Percentiles rank a stretch among this genome's conserved stretches.
Conservation (phyloP, 2,797 vertebrate species). For the Liasis olivaceus region DNA sequence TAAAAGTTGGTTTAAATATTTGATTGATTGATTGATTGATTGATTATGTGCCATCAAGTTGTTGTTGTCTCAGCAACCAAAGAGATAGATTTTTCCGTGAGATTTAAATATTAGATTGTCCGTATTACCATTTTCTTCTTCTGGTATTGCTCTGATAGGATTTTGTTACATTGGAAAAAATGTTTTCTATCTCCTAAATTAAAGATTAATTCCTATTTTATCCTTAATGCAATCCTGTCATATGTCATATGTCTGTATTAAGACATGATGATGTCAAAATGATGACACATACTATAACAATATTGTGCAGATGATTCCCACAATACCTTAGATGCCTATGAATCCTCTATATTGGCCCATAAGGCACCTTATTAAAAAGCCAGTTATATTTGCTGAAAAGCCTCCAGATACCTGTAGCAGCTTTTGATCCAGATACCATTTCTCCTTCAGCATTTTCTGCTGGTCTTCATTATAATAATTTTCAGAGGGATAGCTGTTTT, state of each 20-base stretch:
- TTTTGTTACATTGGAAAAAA: background rate
- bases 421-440: background rate
- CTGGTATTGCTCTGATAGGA: background rate
- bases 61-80: background rate
- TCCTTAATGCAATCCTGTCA: background rate
- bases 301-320: background rate
- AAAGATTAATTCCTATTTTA: background rate
- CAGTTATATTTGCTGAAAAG: background rate
- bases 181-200: background rate
- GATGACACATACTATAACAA: background rate
- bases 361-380: background rate
- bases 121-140: background rate
- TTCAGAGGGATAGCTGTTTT: background rate
- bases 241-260: background rate
- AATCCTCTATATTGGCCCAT: no score
- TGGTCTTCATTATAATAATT: background rate
- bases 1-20: background rate
- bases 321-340: background rate
- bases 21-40: background rate
- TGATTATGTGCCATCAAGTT: background rate
- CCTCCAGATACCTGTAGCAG: background rate
- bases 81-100: background rate
- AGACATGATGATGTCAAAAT: background rate
- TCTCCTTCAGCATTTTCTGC: background rate
- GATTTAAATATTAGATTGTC: background rate